Evolutionary conservation across 2,888 invertebrate species (phyloP), one percentile per base, ranked within the genome.

Genomic region (Drosophila mettleri): DNA sequence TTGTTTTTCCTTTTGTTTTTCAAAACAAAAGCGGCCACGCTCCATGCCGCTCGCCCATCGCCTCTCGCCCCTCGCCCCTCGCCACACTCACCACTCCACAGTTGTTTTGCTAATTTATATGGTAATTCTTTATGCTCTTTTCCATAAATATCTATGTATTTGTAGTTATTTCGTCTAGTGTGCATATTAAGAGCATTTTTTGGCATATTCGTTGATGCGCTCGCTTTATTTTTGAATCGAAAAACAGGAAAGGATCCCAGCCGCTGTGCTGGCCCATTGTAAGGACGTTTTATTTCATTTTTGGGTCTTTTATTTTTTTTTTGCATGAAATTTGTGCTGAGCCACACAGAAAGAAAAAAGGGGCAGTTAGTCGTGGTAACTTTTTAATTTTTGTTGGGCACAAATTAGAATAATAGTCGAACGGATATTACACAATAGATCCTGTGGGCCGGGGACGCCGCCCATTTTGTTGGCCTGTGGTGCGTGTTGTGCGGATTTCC

Each of bases 401-500:
- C 70, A 84, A 87, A 87, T 86, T 89, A 84, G 78, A 86, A 88
- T 88, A 86, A 88, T 78, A 81, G 84, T 78, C 80, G 49, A 70
- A 79, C 75, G 80, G 71, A 88, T 86, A 83, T 87, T 80, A 75
- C 69, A 83, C 74, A 81, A 86, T 83, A 66, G 71, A 61, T 66
- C 24, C 60, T 48, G 39, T 22, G 55, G 27, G 29, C 43, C 38
- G 36, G 43, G 66, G 48, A 53, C 38, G 34, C 18, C 24, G 60
- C 8, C 52, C 43, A 45, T 65, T 57, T 33, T 31, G 31, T 38
- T 18, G 52, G 70, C 27, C 24, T 74, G 65, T 49, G 59, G 62
- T 45, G 71, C 65, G 54, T 78, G 75, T 57, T 63, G 59, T 58
- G 57, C 64, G 83, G 74, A 85, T 80, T 71, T 81, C 86, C 77